phyloP scores from a whole-genome alignment of 2,113 vertebrate species.

The Baryphthengus martii region DNA sequence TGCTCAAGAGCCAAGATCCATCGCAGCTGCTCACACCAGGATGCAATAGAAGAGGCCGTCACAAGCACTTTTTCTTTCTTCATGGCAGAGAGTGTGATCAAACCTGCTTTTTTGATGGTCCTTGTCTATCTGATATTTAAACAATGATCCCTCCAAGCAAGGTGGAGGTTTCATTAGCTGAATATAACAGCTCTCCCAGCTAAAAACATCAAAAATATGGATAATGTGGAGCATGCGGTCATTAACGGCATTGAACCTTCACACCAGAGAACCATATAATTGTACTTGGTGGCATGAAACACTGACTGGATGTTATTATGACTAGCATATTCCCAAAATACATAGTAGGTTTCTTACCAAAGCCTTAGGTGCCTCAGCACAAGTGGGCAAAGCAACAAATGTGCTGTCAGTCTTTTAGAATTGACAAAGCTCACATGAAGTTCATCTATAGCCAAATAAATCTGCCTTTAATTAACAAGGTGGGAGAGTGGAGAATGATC shows the following conservation, averaged over 20 bases:
- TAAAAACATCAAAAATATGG: neutral
- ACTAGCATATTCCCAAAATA: neutral
- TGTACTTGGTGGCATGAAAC: neutral
- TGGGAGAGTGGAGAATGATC: neutral
- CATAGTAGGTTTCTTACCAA: neutral
- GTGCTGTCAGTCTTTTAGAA: neutral
- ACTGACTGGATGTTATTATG: neutral
- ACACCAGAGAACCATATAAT: neutral
- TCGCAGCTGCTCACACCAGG: neutral
- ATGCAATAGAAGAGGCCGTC: neutral
- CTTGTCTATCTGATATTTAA: neutral
- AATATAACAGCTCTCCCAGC: neutral
- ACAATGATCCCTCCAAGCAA: neutral
- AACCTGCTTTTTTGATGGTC: neutral
- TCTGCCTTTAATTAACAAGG: neutral
- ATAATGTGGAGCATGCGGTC: neutral
- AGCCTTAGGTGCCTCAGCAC: neutral
- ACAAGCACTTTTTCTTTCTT: neutral
- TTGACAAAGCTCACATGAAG: neutral
- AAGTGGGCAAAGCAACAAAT: neutral
- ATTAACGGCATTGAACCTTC: neutral
- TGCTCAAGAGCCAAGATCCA: neutral
- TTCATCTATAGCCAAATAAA: neutral
- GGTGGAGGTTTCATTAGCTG: neutral
- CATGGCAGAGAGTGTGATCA: fast-evolving